Percentiles rank a stretch among this genome's conserved stretches.
Conservation (phyloP, 2,797 vertebrate genomes). For the Leptatherina wallacei region DNA sequence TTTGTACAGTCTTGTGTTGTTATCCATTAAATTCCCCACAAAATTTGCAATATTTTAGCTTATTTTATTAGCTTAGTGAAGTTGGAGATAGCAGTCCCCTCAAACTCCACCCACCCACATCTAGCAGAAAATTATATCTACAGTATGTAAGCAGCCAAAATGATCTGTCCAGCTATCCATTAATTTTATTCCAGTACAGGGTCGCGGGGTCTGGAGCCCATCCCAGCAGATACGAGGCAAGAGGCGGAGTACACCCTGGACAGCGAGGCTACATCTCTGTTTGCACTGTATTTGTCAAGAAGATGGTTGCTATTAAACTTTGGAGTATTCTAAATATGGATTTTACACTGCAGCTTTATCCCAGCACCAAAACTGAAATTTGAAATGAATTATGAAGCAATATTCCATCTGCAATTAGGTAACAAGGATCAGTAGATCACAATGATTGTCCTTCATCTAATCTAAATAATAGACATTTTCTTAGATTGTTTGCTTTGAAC, state of each 20-base stretch:
- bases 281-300: not conserved
- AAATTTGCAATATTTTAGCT: too few species aligned
- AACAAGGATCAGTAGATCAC: not conserved
- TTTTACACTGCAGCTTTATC: not conserved
- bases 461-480: conserved; percentile 8
- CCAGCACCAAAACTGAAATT: not conserved
- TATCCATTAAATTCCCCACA: too few species aligned
- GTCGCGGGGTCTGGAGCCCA: too few species aligned
- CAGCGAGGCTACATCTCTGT: not conserved
- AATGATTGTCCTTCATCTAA: not conserved
- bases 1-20: too few species aligned
- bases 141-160: too few species aligned
- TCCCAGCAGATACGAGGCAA: too few species aligned
- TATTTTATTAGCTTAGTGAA: too few species aligned
- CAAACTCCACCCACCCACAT: too few species aligned
- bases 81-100: too few species aligned
- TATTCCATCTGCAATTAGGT: not conserved
- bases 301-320: not conserved
- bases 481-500: conserved; percentile 8
- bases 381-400: not conserved
- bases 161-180: too few species aligned
- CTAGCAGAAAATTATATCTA: not conserved
- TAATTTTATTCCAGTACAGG: too few species aligned
- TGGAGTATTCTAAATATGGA: not conserved
- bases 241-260: too few species aligned